A percentile compares a stretch with the other conserved stretches of the same genome.
These are phyloP conservation scores for Papilio demoleus DNA, from an alignment of 2,888 invertebrate genomes.

Conservation along the genomic window DNA sequence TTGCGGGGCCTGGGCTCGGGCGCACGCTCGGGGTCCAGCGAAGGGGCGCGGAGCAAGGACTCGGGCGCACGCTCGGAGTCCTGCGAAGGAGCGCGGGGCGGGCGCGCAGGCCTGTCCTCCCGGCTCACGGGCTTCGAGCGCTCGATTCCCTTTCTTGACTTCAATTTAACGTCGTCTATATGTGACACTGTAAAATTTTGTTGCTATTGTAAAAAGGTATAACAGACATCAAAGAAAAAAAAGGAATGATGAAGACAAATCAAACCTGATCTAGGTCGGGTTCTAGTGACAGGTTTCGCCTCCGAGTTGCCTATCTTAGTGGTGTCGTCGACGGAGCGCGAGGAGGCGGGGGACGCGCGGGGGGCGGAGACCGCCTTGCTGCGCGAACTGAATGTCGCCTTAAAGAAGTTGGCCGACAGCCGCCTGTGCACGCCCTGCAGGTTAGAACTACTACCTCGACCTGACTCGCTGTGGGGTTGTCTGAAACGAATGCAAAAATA, in stretches of 20 bases:
- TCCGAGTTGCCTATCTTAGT: conserved; percentile 81
- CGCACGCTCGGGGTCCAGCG: conserved; percentile 55
- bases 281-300: conserved; percentile 79
- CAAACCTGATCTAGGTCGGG: conserved; percentile 75
- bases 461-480: conserved; percentile 51
- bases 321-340: conserved; percentile 60
- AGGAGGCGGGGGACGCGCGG: conserved; percentile 46
- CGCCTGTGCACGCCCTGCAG: conserved; percentile 51
- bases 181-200: conserved; percentile 34
- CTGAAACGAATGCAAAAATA: conserved; percentile 54
- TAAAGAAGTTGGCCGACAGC: conserved; percentile 76
- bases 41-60: conserved; percentile 53
- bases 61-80: conserved; percentile 58
- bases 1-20: conserved; percentile 54
- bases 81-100: conserved; percentile 57
- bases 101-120: conserved; percentile 59
- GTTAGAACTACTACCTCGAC: conserved; percentile 3
- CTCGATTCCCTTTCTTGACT: conserved; percentile 57
- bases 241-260: conserved; percentile 21
- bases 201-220: no score
- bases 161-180: conserved; percentile 52
- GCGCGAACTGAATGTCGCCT: conserved; percentile 77
- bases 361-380: conserved; percentile 74
- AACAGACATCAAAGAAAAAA: no score
- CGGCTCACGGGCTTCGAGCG: conserved; percentile 58